Evolutionary conservation across 2,797 vertebrate genomes (phyloP).

Genomic region (Hemibagrus guttatus): DNA sequence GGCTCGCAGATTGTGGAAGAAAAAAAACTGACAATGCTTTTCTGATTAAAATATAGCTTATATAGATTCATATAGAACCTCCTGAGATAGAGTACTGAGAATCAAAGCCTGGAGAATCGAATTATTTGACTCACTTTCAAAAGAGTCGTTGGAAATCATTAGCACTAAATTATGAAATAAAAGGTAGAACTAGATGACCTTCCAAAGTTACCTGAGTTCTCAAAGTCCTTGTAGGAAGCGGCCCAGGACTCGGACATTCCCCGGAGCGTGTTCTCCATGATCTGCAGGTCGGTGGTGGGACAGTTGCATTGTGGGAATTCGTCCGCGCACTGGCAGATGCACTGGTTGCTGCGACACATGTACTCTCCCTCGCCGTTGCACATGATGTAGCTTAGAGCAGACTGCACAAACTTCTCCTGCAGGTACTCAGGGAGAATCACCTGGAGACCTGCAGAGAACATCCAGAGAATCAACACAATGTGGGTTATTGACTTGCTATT

Average conservation of each 20-base stretch:
- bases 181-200: neutral
- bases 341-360: constrained; percentile 90
- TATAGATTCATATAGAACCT: constrained; percentile 36
- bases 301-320: constrained; percentile 99
- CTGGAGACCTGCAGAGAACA: constrained; percentile 83
- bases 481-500: constrained; percentile 25
- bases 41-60: constrained; percentile 41
- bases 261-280: constrained; percentile 93
- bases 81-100: neutral
- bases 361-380: constrained; percentile 98
- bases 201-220: constrained; percentile 87
- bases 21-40: constrained; percentile 38
- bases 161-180: neutral
- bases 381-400: constrained; percentile 99
- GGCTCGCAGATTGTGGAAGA: constrained; percentile 29
- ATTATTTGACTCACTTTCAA: neutral
- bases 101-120: neutral
- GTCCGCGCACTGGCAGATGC: constrained; percentile 90
- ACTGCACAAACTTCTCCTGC: constrained; percentile 98
- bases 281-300: constrained; percentile 97
- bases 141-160: neutral
- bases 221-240: constrained; percentile 95
- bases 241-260: constrained; percentile 95
- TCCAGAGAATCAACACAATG: neutral
- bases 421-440: constrained; percentile 98